Base-by-base conservation (phyloP, 2,888 invertebrate species). In the Philopedon plagiatum region DNA sequence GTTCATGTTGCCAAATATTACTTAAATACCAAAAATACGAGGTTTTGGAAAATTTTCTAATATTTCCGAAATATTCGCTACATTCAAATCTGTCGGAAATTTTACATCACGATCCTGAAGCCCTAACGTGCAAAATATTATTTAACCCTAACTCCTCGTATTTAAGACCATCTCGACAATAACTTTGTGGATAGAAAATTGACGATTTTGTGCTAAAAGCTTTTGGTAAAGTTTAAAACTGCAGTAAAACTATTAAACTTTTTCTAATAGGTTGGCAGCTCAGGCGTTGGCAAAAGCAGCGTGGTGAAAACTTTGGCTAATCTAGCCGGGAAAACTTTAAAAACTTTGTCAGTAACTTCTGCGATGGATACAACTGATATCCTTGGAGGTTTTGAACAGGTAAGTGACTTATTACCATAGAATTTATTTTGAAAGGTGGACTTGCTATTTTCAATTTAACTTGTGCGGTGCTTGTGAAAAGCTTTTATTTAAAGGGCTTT, bases 321-420 rank as follows among this genome's bases (percentile, higher is more conserved):
- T 79, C 84, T 98, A 62, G 89, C 91, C 0, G 95, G 95, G 1
- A 90, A 91, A 77, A 89, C 90, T 70, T 87, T 98, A 49, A 89
- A 91, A 78, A 90, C 93, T 0, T 86, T 98, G 70, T 90, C 93
- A 9, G 93, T 98, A 61, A 97, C 95, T 79, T 93, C 96, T 29
- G 93, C 95, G 34, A 97, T 96, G 92, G 98, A 98, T 82, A 96
- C 97, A 0, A 94, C 94, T 0, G 98, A 98, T 83, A 91, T 98
- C 61, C 88, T 98, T 1, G 99, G 99, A 60, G 97, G 98, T 75
- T 99, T 98, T 86, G 99, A 99, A 88, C 99, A 99, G 92, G 92
- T 92, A 80, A 87, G 88, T 83, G 65, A 64, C 76, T 74, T 70
- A 29, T 76, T 68, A 29, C n/a, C 11, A 21, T 21, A 21, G 21